phyloP scores from a whole-genome alignment of 2,888 invertebrate species.

The Tortricodes alternella region DNA sequence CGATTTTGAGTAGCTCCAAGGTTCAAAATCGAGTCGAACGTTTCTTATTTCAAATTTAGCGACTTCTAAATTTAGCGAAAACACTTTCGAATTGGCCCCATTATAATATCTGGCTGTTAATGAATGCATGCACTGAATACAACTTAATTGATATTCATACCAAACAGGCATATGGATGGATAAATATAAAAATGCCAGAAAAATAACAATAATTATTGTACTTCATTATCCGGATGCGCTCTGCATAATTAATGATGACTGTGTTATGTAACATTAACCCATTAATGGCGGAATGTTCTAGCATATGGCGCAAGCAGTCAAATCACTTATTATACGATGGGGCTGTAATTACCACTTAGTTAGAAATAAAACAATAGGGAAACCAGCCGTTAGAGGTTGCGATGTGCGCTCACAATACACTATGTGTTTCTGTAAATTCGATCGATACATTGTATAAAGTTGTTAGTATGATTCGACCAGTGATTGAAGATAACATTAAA shows the following conservation, averaged over 20 bases:
- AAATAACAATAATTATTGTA: neutral
- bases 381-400: conserved; percentile 32
- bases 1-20: no score
- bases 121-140: no score
- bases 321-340: conserved; percentile 66
- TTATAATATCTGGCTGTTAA: no score
- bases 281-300: conserved; percentile 28
- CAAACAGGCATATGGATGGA: neutral
- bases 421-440: conserved; percentile 33
- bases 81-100: no score
- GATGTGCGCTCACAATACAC: conserved; percentile 36
- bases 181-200: neutral
- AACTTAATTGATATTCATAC: no score
- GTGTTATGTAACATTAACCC: conserved; percentile 19
- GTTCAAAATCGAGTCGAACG: no score
- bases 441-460: no score
- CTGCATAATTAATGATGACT: conserved; percentile 16
- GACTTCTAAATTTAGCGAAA: no score
- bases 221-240: neutral
- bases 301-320: conserved; percentile 55
- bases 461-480: no score
- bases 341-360: conserved; percentile 61
- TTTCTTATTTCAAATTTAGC: no score
- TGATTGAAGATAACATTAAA: no score
- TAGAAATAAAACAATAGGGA: conserved; percentile 68